These are phyloP conservation scores for Poeciliopsis prolifica DNA, from an alignment of 2,113 vertebrate genomes.

Conservation along the genomic window DNA sequence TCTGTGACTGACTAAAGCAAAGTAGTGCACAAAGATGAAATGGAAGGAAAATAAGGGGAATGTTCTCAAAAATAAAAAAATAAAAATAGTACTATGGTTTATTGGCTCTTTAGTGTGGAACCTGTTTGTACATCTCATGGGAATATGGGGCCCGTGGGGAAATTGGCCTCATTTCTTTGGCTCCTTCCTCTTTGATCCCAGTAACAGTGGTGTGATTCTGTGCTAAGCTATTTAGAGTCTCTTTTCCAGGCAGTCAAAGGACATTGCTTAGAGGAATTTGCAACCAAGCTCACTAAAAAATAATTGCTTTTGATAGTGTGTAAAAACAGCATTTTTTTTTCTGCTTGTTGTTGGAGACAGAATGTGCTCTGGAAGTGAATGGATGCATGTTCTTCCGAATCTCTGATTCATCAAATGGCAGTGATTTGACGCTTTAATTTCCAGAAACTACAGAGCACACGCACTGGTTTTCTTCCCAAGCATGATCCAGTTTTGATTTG, in stretches of 20 bases:
- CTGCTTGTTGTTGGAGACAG: background rate
- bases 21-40: constrained; percentile 3
- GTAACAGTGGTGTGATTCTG: constrained; percentile 22
- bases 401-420: background rate
- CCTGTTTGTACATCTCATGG: constrained; percentile 30
- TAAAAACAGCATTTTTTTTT: background rate
- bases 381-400: background rate
- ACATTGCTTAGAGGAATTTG: constrained; percentile 10
- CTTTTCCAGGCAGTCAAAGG: constrained; percentile 6
- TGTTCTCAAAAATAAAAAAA: background rate
- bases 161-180: constrained; percentile 75
- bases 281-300: background rate
- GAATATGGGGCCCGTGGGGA: constrained; percentile 31
- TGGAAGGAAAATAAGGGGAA: background rate
- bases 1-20: background rate
- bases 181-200: constrained; percentile 66
- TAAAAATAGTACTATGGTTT: constrained; percentile 38
- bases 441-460: background rate
- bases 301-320: background rate
- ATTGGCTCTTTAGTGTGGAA: constrained; percentile 45
- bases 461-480: background rate
- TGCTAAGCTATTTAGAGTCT: constrained; percentile 29
- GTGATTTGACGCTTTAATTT: background rate
- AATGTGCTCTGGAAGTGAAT: background rate
- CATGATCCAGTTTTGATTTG: background rate